Evolutionary conservation across 2,113 vertebrate genomes (phyloP), one percentile per base, ranked within the genome.

Genomic region (Python bivittatus): DNA sequence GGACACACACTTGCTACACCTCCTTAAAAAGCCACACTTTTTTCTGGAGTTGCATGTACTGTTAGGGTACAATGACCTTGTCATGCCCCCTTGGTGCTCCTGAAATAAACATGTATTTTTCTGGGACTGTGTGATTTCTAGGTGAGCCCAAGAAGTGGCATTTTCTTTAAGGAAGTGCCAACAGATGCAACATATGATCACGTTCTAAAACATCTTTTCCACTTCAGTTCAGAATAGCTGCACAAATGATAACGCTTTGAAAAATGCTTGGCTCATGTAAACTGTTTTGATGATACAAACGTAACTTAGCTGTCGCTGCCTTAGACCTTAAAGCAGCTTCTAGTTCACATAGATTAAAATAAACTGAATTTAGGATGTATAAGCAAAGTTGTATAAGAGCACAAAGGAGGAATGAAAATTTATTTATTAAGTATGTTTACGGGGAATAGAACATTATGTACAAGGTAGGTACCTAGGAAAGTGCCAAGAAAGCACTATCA

Each of bases 401-500:
- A 42, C 11, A 42, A 83, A n/a, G 3, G 27, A 54, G 1, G 42
- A 52, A 27, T 87, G 88, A 42, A 86, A 38, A 20, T 56, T 57
- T 83, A 48, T 23, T 93, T 4, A 53, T 84, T 64, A 85, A 44
- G 0, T 23, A 61, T 93, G 58, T 68, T 89, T 52, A 5, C 17
- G 20, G 44, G 48, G 72, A 83, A 92, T 90, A 33, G 94, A 95
- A 88, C 0, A 0, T 85, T 92, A 85, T 61, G 84, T 64, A 17
- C 48, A 92, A 85, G 53, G 85, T 52, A 86, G 93, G 72, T 56
- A 54, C 9, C n/a, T 48, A 92, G 92, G 56, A 83, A 92, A 57
- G 52, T 91, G 91, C 90, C 93, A 87, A 88, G 92, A 88, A 92
- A 94, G 58, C 29, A 91, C 94, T 95, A 95, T 93, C 88, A 48